Evolutionary conservation across 2,797 vertebrate species (phyloP).

Genomic region (Esox lucius): DNA sequence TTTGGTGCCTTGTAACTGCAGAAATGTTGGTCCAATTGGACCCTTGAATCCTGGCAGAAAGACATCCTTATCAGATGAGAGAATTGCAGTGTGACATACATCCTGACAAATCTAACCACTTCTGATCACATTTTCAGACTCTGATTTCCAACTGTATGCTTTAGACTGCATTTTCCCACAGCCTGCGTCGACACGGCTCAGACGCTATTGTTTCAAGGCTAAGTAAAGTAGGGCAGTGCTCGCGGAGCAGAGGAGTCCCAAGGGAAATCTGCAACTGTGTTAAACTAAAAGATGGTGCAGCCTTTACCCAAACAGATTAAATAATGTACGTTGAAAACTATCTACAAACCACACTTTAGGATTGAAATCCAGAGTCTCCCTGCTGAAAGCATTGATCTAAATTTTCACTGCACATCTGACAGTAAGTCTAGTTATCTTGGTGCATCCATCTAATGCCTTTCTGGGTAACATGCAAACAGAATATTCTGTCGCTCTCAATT

Average conservation of each 20-base stretch:
- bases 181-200: background rate
- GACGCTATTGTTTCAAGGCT: background rate
- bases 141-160: background rate
- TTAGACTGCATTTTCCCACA: background rate
- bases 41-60: background rate
- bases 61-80: background rate
- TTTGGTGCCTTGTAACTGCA: background rate
- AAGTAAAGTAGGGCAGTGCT: constrained; percentile 3
- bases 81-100: background rate
- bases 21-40: background rate
- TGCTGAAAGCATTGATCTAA: background rate
- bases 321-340: background rate
- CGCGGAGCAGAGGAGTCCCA: background rate
- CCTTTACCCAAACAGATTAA: constrained; percentile 5
- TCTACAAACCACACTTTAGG: constrained; percentile 4
- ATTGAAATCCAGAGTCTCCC: background rate
- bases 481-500: too few species aligned
- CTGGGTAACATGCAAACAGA: too few species aligned
- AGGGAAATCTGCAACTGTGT: constrained; percentile 4
- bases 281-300: constrained; percentile 2
- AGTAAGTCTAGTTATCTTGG: background rate
- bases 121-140: constrained; percentile 1
- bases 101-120: background rate
- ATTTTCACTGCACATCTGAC: background rate
- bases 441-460: too few species aligned